These are phyloP conservation scores for Bombus breviceps DNA, from an alignment of 1,140 invertebrate species.

Conservation along the genomic window DNA sequence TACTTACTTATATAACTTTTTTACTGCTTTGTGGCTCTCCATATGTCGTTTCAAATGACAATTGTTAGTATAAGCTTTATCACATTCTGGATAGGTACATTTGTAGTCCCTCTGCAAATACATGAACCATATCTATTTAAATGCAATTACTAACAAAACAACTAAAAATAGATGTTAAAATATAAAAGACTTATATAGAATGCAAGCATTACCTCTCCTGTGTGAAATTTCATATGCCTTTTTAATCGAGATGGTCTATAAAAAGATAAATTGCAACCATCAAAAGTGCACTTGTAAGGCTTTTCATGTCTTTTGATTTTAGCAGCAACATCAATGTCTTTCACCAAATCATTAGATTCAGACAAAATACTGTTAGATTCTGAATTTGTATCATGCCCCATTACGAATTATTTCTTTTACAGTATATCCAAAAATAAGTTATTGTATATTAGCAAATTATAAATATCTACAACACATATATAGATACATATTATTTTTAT, in stretches of 20 bases:
- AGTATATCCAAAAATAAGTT: background rate
- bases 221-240: constrained; percentile 70
- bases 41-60: constrained; percentile 72
- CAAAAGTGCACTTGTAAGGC: constrained; percentile 66
- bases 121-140: background rate
- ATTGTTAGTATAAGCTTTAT: constrained; percentile 75
- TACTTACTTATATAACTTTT: constrained; percentile 55
- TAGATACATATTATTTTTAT: no score
- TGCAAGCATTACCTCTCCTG: constrained; percentile 70
- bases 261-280: constrained; percentile 67
- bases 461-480: background rate
- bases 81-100: constrained; percentile 68
- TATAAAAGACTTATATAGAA: constrained; percentile 19
- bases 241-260: constrained; percentile 64
- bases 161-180: constrained; percentile 16
- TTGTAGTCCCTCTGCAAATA: constrained; percentile 67
- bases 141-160: constrained; percentile 9
- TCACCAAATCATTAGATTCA: background rate
- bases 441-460: background rate
- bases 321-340: background rate
- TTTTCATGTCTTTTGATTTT: constrained; percentile 44
- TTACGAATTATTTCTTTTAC: constrained; percentile 6
- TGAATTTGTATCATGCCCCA: constrained; percentile 28
- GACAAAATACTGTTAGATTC: background rate
- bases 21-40: constrained; percentile 38